Evolutionary conservation across 2,113 vertebrate species (phyloP), one percentile per base, ranked within the genome.

Genomic region (Larimichthys polyactis): DNA sequence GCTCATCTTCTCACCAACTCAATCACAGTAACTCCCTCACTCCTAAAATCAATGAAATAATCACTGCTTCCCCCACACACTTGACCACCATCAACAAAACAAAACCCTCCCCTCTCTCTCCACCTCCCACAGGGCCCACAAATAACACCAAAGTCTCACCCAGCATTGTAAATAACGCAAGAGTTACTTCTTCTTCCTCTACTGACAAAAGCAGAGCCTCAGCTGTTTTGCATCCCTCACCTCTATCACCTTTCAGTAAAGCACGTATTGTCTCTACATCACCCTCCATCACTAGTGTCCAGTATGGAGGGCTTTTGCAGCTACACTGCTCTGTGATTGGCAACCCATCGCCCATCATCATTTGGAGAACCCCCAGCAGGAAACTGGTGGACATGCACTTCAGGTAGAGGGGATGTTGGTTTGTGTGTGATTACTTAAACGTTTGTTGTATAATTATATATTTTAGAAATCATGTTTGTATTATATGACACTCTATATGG

Each of bases 311-410:
- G 0, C 70, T 80, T 70, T 91, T 99, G 44, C 92, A 62, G 36
- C 94, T 99, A 66, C 93, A 97, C 89, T 99, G 97, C 77, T 92
- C 94, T 60, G 97, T 96, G 69, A 95, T 95, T 17, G 97, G 97
- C 49, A 96, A 96, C 81, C 98, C 98, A 65, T 86, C 93, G 68
- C 97, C 98, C 2, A 95, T 93, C 40, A 95, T 99, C 84, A 94
- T 98, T 57, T 99, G 98, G 98, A 96, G 97, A 27, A 94, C 97
- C 12, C 97, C 98, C 0, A 95, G 90, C 15, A 97, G 95, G 85
- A 96, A 96, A 72, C 94, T 97, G 79, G 93, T 97, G 44, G 97
- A 99, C 83, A 87, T 95, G 2, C 86, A 96, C 20, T 96, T 96
- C 92, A 99, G 98, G 98, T 99, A 92, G 9, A 36, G 7, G 10